phyloP scores from a whole-genome alignment of 2,797 vertebrate genomes.

The Crypturellus tataupa region DNA sequence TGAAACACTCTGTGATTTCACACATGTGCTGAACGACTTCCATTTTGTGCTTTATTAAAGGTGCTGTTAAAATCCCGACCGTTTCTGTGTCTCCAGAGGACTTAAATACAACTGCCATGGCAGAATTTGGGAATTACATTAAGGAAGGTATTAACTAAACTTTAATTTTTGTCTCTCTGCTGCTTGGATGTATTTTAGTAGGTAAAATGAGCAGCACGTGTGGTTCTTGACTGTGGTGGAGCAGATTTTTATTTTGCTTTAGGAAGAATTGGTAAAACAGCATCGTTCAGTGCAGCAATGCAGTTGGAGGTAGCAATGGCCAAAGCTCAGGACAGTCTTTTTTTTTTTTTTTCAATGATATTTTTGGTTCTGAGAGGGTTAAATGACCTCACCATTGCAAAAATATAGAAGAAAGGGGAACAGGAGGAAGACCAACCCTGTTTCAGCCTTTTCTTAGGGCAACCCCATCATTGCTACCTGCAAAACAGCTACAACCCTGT shows the following conservation, averaged over 20 bases:
- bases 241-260: background rate
- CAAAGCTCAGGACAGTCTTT: background rate
- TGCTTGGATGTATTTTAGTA: background rate
- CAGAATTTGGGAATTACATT: constrained; percentile 86
- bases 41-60: constrained; percentile 72
- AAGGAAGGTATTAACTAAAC: constrained; percentile 82
- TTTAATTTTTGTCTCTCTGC: background rate
- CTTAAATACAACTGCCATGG: constrained; percentile 86
- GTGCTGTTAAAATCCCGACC: constrained; percentile 91
- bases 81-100: constrained; percentile 84
- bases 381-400: background rate
- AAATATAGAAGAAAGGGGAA: no score
- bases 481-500: background rate
- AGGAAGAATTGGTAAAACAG: background rate
- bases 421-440: background rate
- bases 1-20: background rate
- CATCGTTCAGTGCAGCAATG: accelerated
- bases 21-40: background rate
- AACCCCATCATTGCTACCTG: background rate
- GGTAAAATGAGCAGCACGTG: background rate
- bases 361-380: background rate
- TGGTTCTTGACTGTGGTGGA: background rate
- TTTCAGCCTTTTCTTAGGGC: background rate
- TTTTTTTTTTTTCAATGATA: background rate
- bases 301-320: background rate